Conservation (phyloP, 2,888 invertebrate species). For the Ptycholaimellus sp. region DNA sequence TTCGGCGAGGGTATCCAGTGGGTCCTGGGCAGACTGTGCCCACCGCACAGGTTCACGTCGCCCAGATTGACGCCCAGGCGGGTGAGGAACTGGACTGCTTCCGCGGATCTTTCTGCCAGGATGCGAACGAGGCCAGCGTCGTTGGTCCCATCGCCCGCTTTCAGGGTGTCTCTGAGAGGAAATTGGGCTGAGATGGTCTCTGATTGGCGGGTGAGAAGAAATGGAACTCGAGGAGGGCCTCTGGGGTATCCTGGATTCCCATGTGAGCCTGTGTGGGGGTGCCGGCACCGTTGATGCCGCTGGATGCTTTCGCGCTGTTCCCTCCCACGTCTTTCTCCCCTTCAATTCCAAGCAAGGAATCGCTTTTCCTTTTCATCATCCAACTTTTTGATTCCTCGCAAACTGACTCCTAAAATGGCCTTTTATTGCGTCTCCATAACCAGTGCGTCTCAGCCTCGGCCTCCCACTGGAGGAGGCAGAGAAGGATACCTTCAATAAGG, state of each 20-base stretch:
- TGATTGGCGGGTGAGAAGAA: not conserved
- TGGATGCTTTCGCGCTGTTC: conserved; percentile 22
- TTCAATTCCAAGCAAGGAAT: too few relatives aligned
- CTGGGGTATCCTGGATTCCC: conserved; percentile 9
- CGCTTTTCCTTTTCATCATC: too few relatives aligned
- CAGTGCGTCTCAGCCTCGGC: too few relatives aligned
- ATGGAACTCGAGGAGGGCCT: not conserved
- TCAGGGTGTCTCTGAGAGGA: conserved; percentile 14
- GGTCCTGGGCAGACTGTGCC: conserved; percentile 21
- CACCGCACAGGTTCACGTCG: conserved; percentile 24
- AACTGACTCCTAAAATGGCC: too few relatives aligned
- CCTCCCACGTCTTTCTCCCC: conserved; percentile 19
- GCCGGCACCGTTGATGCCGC: conserved; percentile 20
- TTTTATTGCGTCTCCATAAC: too few relatives aligned
- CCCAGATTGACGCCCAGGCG: conserved; percentile 17
- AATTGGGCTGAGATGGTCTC: not conserved
- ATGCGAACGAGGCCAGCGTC: conserved; percentile 18
- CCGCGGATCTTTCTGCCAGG: conserved; percentile 13
- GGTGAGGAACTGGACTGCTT: conserved; percentile 15
- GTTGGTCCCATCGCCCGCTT: conserved; percentile 22
- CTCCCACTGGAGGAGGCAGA: too few relatives aligned
- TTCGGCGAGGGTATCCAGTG: conserved; percentile 25
- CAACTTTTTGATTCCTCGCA: too few relatives aligned
- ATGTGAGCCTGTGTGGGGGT: conserved; percentile 16
- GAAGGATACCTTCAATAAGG: too few relatives aligned